Percentiles rank a stretch among this genome's conserved stretches.
These are phyloP conservation scores for Telenomus remus DNA, from an alignment of 1,140 invertebrate species.

Conservation along the genomic window DNA sequence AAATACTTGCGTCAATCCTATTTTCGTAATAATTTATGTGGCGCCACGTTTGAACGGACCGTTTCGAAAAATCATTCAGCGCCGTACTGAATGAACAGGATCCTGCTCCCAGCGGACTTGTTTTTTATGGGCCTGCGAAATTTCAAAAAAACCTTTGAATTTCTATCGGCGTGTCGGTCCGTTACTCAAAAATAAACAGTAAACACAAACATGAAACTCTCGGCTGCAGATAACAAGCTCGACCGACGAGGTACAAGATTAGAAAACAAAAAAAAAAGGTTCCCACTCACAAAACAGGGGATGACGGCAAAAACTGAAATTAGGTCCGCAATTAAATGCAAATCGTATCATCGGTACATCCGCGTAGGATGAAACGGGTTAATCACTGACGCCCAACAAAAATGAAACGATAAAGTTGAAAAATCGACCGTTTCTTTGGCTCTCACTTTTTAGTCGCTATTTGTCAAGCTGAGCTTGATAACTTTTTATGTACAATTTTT, in stretches of 20 bases:
- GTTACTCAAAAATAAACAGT: background rate
- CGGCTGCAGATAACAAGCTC: no score
- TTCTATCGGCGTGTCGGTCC: background rate
- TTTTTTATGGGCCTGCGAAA: conserved; percentile 32
- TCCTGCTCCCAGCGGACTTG: conserved; percentile 6
- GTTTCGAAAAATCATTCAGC: conserved; percentile 34
- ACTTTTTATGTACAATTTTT: no score
- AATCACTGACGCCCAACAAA: background rate
- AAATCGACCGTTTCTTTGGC: background rate
- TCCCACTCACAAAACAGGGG: background rate
- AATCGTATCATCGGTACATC: background rate
- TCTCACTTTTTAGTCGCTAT: background rate
- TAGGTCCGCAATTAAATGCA: background rate
- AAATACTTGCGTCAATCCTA: conserved; percentile 35
- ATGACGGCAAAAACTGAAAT: background rate
- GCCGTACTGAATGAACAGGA: conserved; percentile 19
- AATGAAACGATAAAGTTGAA: background rate
- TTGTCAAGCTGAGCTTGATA: no score
- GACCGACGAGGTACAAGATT: no score
- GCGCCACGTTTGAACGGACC: conserved; percentile 28
- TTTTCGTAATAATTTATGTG: conserved; percentile 48
- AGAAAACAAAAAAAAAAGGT: background rate
- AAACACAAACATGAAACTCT: background rate
- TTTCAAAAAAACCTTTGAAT: conserved; percentile 27
- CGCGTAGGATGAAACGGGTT: background rate